Conservation (phyloP, 2,113 vertebrate genomes). For the Ia io region DNA sequence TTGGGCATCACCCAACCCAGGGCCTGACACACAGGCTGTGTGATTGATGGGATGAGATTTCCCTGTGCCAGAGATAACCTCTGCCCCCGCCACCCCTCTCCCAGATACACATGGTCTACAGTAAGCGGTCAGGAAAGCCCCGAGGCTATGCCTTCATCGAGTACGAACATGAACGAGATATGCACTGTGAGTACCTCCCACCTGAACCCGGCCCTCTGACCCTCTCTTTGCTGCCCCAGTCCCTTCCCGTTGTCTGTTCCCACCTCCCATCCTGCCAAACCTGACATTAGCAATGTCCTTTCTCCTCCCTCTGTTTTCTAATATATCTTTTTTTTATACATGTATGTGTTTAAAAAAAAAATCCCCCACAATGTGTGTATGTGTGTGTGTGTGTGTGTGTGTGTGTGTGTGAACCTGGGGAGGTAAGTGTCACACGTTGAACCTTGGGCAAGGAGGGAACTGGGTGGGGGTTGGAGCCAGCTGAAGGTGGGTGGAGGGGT, state of each 20-base stretch:
- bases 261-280: conserved; percentile 8
- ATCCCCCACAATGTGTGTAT: conserved; percentile 73
- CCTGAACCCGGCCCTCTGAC: not conserved
- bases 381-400: conserved; percentile 73
- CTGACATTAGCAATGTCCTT: conserved; percentile 68
- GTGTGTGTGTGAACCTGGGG: conserved; percentile 74
- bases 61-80: not conserved
- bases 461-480: conserved; percentile 39
- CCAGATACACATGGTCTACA: conserved; percentile 96
- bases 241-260: conserved; percentile 49
- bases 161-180: conserved; percentile 95
- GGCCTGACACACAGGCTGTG: not conserved
- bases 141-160: conserved; percentile 97
- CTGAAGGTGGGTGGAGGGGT: conserved; percentile 49
- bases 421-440: conserved; percentile 80
- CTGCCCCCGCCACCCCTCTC: rapidly evolving
- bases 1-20: not conserved
- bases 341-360: conserved; percentile 70
- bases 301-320: conserved; percentile 76
- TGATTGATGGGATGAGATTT: not conserved
- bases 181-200: conserved; percentile 84
- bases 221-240: conserved; percentile 54
- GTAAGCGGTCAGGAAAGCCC: conserved; percentile 92
- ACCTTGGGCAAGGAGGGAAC: conserved; percentile 66
- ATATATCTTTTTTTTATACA: conserved; percentile 73